phyloP scores from a whole-genome alignment of 2,888 invertebrate species.

The Mayetiola destructor region DNA sequence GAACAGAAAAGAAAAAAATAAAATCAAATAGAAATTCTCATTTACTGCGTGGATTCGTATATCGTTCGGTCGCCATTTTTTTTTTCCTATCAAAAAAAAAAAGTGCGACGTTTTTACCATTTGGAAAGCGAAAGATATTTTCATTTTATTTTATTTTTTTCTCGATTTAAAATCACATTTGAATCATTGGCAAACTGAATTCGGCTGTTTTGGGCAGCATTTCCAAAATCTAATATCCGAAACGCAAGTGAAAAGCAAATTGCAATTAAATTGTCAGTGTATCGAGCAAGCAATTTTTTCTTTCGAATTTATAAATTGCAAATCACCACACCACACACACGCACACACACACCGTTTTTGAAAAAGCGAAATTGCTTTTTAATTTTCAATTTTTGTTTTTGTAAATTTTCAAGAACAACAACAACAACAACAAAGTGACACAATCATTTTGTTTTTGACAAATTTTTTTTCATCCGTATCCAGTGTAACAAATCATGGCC shows the following conservation, averaged over 20 bases:
- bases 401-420: background rate
- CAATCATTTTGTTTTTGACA: slow-evolving; percentile 1
- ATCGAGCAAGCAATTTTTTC: background rate
- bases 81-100: background rate
- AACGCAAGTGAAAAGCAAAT: background rate
- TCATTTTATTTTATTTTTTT: background rate
- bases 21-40: too few relatives aligned
- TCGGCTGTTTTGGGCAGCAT: background rate
- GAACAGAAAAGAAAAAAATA: too few relatives aligned
- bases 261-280: background rate
- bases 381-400: background rate
- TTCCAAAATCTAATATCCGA: background rate
- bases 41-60: background rate
- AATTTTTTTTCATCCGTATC: background rate
- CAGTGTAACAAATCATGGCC: slow-evolving; percentile 32
- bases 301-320: background rate
- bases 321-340: too few relatives aligned
- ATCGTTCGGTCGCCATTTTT: slow-evolving; percentile 12
- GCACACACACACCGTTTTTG: too few relatives aligned
- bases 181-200: background rate
- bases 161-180: background rate
- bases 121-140: background rate
- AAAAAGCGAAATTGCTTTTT: background rate
- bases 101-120: slow-evolving; percentile 10
- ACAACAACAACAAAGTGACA: background rate